phyloP scores from a whole-genome alignment of 1,140 invertebrate genomes.

The Trypoxylus dichotomus region DNA sequence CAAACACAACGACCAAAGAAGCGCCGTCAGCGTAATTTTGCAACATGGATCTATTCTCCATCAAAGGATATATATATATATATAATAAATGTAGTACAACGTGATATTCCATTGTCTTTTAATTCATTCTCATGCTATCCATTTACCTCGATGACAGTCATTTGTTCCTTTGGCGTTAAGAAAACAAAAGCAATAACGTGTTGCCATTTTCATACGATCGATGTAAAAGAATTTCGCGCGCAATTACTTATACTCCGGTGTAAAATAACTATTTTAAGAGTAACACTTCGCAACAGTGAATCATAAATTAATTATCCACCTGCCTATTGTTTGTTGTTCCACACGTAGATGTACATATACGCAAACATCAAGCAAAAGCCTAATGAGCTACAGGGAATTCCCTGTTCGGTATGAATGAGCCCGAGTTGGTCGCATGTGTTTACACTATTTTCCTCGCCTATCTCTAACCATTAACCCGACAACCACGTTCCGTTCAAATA shows the following conservation, averaged over 20 bases:
- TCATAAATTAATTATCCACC: neutral
- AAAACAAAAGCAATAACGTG: too few relatives aligned
- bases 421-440: neutral
- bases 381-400: neutral
- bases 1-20: too few relatives aligned
- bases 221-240: neutral
- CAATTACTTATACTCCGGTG: neutral
- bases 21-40: too few relatives aligned
- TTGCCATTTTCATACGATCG: neutral
- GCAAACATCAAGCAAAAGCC: neutral
- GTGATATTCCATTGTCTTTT: too few relatives aligned
- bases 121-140: too few relatives aligned
- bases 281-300: slow-evolving; percentile 9
- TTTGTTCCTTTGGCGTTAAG: too few relatives aligned
- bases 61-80: too few relatives aligned
- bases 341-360: neutral
- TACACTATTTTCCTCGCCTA: neutral
- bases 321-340: slow-evolving; percentile 5
- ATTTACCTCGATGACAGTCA: too few relatives aligned
- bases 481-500: slow-evolving; percentile 2
- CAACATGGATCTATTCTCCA: too few relatives aligned
- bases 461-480: neutral
- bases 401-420: slow-evolving; percentile 15
- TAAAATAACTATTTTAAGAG: slow-evolving; percentile 20
- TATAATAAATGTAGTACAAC: too few relatives aligned